These are phyloP conservation scores for Ophraella communa DNA, from an alignment of 2,888 invertebrate species.

Conservation along the genomic window DNA sequence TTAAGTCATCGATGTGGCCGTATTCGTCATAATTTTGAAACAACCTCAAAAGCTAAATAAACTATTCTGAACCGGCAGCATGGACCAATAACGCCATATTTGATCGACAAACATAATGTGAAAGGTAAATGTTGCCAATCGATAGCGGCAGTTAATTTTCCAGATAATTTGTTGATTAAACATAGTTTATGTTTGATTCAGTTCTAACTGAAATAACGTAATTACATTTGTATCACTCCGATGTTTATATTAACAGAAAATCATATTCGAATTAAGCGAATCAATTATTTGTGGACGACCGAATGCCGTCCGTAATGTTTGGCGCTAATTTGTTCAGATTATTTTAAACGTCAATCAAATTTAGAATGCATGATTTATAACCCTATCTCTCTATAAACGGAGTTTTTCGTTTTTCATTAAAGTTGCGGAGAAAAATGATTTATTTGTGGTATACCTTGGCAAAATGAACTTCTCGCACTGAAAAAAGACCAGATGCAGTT, in stretches of 20 bases:
- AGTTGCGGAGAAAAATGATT: no score
- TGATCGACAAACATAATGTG: constrained; percentile 51
- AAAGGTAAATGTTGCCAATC: constrained; percentile 52
- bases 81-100: constrained; percentile 46
- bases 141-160: constrained; percentile 52
- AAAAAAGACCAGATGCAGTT: no score
- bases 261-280: constrained; percentile 34
- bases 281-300: constrained; percentile 22
- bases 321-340: constrained; percentile 16
- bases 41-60: constrained; percentile 48
- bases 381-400: not conserved
- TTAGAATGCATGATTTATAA: constrained; percentile 1
- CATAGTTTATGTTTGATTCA: constrained; percentile 46
- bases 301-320: constrained; percentile 14
- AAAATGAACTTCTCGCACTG: no score
- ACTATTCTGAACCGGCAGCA: constrained; percentile 31
- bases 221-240: constrained; percentile 44
- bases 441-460: no score
- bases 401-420: not conserved
- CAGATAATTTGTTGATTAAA: constrained; percentile 52
- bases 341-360: constrained; percentile 21
- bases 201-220: constrained; percentile 44
- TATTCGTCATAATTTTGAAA: constrained; percentile 38
- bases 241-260: constrained; percentile 34
- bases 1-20: not conserved